Base-by-base conservation (phyloP, 1,140 invertebrate genomes). In the Sinonovacula constricta region DNA sequence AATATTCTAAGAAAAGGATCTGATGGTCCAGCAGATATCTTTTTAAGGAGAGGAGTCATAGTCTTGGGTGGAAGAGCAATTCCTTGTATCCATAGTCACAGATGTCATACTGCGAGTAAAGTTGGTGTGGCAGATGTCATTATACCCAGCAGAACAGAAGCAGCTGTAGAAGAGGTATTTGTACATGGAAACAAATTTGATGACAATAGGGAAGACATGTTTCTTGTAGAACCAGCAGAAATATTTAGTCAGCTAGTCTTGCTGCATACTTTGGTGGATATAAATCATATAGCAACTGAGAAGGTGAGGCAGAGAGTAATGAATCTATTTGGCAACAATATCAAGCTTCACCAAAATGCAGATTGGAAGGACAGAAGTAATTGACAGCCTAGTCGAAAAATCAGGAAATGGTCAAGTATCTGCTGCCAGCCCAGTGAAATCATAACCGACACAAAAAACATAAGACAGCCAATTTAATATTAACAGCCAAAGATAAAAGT, bases 161-260 rank as follows among this genome's bases (percentile, higher is more conserved):
- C 53, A n/a, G n/a, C n/a, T 15, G 15, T 70, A 3, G 67, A 56
- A 26, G 51, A 53, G 31, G 67, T 70, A 34, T 70, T 30, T 70
- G 53, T 70, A 15, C 51, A 70, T n/a, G 33, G 53, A 14, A 31
- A 53, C 15, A 36, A 56, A 30, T 7, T n/a, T 14, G 53, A 70
- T 70, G 67, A 70, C 36, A 30, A 2, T 30, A 24, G 56, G 4
- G n/a, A 18, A 10, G 12, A 53, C 45, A 18, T 54, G 39, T 14
- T 70, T 53, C 33, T 18, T 31, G 31, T 1, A 54, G 36, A 33
- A 28, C 67, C 14, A 53, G 14, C 30, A 31, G 39, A 33, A 14
- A 34, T 18, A 36, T 70, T 34, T 15, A 2, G 53, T 53, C 22
- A 49, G 39, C 31, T 70, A 33, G 12, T 22, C 10, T 56, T 70